Evolutionary conservation across 2,113 vertebrate species (phyloP).

Genomic region (Gasterosteus nipponicus): DNA sequence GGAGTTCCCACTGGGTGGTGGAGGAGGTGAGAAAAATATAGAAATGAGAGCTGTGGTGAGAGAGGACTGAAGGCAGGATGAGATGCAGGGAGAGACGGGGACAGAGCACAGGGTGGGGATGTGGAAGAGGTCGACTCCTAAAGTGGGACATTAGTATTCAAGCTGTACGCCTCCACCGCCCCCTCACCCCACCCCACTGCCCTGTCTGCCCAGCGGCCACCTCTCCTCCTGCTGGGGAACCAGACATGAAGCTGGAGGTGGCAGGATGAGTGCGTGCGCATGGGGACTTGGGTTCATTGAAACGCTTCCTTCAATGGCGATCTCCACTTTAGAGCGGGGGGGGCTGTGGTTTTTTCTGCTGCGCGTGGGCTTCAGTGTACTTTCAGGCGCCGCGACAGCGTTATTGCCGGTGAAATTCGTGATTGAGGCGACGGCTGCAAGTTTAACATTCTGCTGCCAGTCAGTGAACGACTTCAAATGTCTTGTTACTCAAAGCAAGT

Average conservation of each 20-base stretch:
- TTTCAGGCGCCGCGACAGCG: constrained; percentile 26
- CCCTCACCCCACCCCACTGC: constrained; percentile 60
- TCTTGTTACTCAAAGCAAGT: constrained; percentile 38
- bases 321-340: constrained; percentile 44
- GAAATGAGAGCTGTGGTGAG: constrained; percentile 23
- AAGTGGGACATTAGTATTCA: constrained; percentile 93
- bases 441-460: constrained; percentile 36
- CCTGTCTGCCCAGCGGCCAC: constrained; percentile 64
- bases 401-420: constrained; percentile 14
- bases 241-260: constrained; percentile 54
- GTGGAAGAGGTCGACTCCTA: constrained; percentile 84
- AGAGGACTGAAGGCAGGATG: constrained; percentile 37
- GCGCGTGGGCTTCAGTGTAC: constrained; percentile 29
- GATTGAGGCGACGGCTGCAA: constrained; percentile 12
- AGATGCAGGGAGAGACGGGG: constrained; percentile 44
- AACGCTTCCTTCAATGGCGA: constrained; percentile 51
- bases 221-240: constrained; percentile 54
- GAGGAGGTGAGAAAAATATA: constrained; percentile 23
- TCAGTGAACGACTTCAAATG: constrained; percentile 33
- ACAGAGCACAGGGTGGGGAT: constrained; percentile 68
- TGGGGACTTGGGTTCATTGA: constrained; percentile 36
- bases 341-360: constrained; percentile 22
- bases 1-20: constrained; percentile 33
- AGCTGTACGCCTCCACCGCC: constrained; percentile 44
- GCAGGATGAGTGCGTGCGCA: constrained; percentile 11